Percentiles rank a stretch among this genome's conserved stretches.
Conservation (phyloP, 1,140 invertebrate species). For the Zaprionus ornatus region DNA sequence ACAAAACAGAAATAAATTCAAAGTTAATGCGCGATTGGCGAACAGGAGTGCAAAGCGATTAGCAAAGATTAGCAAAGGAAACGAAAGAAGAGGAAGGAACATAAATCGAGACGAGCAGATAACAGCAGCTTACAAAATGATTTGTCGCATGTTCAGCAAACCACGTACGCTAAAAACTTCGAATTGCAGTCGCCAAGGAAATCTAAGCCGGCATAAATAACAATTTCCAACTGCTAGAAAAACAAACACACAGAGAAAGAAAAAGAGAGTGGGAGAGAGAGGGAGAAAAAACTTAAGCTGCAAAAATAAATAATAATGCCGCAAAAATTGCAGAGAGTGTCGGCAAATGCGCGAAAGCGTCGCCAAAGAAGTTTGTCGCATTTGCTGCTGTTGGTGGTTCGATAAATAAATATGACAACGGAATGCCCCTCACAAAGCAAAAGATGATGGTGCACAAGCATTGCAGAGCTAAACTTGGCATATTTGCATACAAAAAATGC, state of each 20-base stretch:
- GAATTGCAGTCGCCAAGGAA: background rate
- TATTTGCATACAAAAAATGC: constrained; percentile 68
- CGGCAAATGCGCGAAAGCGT: constrained; percentile 40
- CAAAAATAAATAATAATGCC: constrained; percentile 30
- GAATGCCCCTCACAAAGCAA: constrained; percentile 13
- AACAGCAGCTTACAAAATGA: constrained; percentile 5
- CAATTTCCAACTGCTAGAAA: constrained; percentile 4
- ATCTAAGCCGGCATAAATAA: constrained; percentile 14
- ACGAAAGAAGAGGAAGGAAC: too few species aligned
- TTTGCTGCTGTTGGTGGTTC: constrained; percentile 42
- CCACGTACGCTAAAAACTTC: background rate
- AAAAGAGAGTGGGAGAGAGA: constrained; percentile 7
- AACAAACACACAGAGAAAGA: background rate
- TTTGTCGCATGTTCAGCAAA: background rate
- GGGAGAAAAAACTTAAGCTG: constrained; percentile 32
- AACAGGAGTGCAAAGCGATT: background rate
- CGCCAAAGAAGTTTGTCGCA: constrained; percentile 76
- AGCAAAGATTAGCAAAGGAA: background rate
- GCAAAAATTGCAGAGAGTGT: constrained; percentile 13
- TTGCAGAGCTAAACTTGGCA: constrained; percentile 71
- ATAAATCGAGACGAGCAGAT: constrained; percentile 3
- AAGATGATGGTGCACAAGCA: constrained; percentile 9
- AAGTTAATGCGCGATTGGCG: background rate
- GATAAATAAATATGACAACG: constrained; percentile 71
- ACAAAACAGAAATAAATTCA: background rate